phyloP scores from a whole-genome alignment of 2,113 vertebrate genomes.

The Conger conger region DNA sequence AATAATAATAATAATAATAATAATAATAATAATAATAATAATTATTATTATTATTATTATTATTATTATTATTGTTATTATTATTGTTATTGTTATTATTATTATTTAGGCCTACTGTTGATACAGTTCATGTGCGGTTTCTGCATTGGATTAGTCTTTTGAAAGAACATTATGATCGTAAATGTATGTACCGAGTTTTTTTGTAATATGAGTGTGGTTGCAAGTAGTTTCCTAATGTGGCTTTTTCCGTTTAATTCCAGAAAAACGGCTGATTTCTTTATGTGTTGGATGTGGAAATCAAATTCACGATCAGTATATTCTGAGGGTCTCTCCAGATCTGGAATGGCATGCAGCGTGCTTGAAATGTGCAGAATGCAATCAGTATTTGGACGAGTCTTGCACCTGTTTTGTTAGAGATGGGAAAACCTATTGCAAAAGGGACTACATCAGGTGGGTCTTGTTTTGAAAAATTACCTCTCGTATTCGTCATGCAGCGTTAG shows the following conservation, averaged over 20 bases:
- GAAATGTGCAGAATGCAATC: conserved; percentile 97
- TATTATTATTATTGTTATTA: no score
- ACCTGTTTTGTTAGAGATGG: conserved; percentile 99
- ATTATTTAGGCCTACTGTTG: not conserved
- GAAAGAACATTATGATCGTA: no score
- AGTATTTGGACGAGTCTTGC: conserved; percentile 98
- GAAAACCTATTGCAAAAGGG: conserved; percentile 98
- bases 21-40: not conserved
- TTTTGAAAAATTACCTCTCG: not conserved
- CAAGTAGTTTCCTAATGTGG: not conserved
- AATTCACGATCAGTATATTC: conserved; percentile 99
- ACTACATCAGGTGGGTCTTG: conserved; percentile 92
- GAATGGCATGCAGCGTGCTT: conserved; percentile 99
- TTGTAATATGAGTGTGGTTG: not conserved
- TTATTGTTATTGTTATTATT: no score
- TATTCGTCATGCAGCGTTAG: not conserved
- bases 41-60: no score
- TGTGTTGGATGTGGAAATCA: conserved; percentile 99
- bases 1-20: not conserved
- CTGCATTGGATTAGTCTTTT: not conserved
- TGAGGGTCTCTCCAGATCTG: conserved; percentile 97
- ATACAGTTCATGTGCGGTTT: not conserved
- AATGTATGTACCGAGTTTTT: no score
- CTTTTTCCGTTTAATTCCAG: conserved; percentile 67
- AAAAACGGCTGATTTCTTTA: conserved; percentile 96